These are phyloP conservation scores for Dunckerocampus dactyliophorus DNA, from an alignment of 2,113 vertebrate genomes.

Conservation along the genomic window DNA sequence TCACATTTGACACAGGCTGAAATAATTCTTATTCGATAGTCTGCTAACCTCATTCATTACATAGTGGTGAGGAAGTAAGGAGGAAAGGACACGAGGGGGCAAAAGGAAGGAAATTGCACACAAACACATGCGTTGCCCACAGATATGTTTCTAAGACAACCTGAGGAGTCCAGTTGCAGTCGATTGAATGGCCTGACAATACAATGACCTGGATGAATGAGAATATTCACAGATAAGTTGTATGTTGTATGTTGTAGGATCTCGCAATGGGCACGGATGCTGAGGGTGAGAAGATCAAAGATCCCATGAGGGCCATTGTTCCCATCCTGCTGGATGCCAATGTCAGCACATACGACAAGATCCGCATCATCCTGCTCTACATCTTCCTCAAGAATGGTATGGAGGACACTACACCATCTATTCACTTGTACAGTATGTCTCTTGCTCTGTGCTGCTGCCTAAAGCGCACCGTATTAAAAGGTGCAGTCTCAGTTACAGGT, in stretches of 20 bases:
- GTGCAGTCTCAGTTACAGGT: too few relatives aligned
- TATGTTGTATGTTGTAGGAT: slow-evolving; percentile 71
- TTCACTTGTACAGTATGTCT: not conserved
- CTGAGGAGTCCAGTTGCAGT: too few relatives aligned
- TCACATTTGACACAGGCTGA: too few relatives aligned
- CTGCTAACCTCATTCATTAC: not conserved
- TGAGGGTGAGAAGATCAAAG: slow-evolving; percentile 98
- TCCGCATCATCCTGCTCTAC: slow-evolving; percentile 97
- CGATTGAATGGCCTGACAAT: too few relatives aligned
- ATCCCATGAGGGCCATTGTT: slow-evolving; percentile 98
- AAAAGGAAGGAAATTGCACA: not conserved
- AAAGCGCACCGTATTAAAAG: too few relatives aligned
- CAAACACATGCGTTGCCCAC: not conserved
- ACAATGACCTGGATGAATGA: too few relatives aligned
- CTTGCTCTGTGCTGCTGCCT: not conserved
- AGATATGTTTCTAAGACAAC: too few relatives aligned
- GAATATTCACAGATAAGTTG: not conserved
- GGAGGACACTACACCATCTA: not conserved
- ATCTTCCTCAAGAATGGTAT: slow-evolving; percentile 96
- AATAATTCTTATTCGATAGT: not conserved
- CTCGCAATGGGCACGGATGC: slow-evolving; percentile 96
- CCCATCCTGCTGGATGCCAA: slow-evolving; percentile 93
- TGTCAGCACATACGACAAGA: slow-evolving; percentile 94
- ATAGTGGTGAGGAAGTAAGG: not conserved
- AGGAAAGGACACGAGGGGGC: not conserved